phyloP scores from a whole-genome alignment of 2,888 invertebrate genomes.

The Neuroscelio doddi region DNA sequence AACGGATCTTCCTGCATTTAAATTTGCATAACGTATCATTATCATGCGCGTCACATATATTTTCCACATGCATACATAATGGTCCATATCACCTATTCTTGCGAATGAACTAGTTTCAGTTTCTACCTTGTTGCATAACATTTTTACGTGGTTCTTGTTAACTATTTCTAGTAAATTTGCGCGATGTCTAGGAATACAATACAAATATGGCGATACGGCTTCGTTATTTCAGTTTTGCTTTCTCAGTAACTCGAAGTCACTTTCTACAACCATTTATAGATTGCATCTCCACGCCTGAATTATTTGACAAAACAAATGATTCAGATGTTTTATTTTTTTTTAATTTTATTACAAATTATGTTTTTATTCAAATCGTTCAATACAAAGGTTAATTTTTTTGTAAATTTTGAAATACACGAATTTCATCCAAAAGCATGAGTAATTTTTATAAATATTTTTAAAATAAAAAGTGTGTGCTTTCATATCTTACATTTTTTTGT shows the following conservation, averaged over 20 bases:
- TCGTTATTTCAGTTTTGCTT: slow-evolving; percentile 1
- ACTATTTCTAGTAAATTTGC: not conserved
- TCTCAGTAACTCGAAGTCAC: not conserved
- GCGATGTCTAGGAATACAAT: not conserved
- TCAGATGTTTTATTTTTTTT: too few species aligned
- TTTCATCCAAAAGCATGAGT: too few species aligned
- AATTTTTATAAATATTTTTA: too few species aligned
- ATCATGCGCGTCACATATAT: slow-evolving; percentile 45
- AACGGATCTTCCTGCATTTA: slow-evolving; percentile 67
- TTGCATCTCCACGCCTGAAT: too few species aligned
- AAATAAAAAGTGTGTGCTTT: too few species aligned
- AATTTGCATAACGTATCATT: slow-evolving; percentile 65
- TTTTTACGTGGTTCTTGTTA: slow-evolving; percentile 46
- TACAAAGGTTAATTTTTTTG: too few species aligned
- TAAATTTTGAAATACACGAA: too few species aligned
- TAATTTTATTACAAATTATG: too few species aligned
- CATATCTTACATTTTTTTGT: too few species aligned
- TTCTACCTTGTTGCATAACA: slow-evolving; percentile 57
- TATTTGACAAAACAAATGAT: too few species aligned
- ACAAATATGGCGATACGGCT: not conserved
- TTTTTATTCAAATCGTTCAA: too few species aligned
- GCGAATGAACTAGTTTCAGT: slow-evolving; percentile 54
- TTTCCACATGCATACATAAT: slow-evolving; percentile 38
- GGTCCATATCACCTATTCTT: slow-evolving; percentile 35
- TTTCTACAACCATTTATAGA: slow-evolving; percentile 19